Percentiles rank a stretch among this genome's conserved stretches.
These are phyloP conservation scores for Myiothlypis coronata DNA, from an alignment of 2,797 vertebrate genomes.

Conservation along the genomic window DNA sequence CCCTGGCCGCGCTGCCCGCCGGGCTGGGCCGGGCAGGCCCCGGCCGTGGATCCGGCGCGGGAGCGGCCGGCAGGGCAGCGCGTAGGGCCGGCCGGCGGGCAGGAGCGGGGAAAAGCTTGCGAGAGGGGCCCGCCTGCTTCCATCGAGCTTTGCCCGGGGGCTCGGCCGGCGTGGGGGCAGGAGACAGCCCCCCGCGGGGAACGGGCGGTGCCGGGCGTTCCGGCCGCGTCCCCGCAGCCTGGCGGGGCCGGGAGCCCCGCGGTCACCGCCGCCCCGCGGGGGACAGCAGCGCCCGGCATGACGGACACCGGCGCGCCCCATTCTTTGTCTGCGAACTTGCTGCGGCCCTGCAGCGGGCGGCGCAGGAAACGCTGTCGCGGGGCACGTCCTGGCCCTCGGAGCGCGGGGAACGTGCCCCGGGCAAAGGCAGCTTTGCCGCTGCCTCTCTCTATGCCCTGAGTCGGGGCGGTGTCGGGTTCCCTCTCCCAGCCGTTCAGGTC, in stretches of 20 bases:
- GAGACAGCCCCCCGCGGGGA: not conserved
- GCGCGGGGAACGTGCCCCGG: not conserved
- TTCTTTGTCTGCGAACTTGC: not conserved
- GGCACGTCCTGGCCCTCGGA: not conserved
- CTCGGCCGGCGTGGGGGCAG: too few species aligned
- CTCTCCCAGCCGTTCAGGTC: not conserved
- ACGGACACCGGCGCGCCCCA: not conserved
- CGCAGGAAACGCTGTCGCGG: not conserved
- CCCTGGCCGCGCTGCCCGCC: constrained; percentile 52
- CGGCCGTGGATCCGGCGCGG: not conserved
- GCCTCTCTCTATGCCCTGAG: fast-evolving
- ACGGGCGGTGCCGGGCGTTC: not conserved
- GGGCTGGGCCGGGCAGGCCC: not conserved
- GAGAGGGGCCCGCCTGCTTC: too few species aligned
- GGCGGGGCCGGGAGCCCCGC: not conserved
- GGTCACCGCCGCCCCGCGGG: not conserved
- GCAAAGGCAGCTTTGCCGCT: fast-evolving
- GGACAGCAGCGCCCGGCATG: not conserved
- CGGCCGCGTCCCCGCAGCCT: not conserved
- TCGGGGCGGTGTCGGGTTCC: too few species aligned
- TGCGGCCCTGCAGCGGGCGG: not conserved
- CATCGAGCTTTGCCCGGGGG: not conserved
- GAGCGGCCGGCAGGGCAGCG: not conserved
- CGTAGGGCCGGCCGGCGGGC: not conserved
- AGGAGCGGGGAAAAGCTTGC: not conserved